phyloP scores from a whole-genome alignment of 2,113 vertebrate species.

The Ailuropoda melanoleuca region DNA sequence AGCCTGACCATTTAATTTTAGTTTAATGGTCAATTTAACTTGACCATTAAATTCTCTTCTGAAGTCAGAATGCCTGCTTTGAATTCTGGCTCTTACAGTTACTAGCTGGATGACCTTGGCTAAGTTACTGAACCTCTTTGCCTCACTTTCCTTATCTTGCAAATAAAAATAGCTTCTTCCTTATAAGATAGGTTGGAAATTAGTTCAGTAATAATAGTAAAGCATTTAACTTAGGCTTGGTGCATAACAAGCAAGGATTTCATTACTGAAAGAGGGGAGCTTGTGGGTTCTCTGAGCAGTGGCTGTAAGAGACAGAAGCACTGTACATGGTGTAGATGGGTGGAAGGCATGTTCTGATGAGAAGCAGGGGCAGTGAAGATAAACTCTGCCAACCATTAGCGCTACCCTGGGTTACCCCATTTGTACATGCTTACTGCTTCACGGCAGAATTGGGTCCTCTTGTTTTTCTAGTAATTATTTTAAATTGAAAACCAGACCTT shows the following conservation, averaged over 20 bases:
- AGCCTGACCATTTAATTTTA: too few relatives aligned
- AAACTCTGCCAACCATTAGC: background rate
- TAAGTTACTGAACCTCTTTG: background rate
- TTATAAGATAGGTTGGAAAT: background rate
- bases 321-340: background rate
- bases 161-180: background rate
- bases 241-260: background rate
- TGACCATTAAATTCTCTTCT: background rate
- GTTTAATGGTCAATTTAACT: too few relatives aligned
- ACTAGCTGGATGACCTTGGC: background rate
- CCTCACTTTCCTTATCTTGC: background rate
- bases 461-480: slow-evolving; percentile 41
- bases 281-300: background rate
- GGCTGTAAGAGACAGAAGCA: background rate
- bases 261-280: accelerated
- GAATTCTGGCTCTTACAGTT: background rate
- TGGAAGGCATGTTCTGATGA: too few relatives aligned
- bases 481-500: slow-evolving; percentile 27
- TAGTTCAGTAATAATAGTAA: background rate
- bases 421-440: background rate
- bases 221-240: background rate
- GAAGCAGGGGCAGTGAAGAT: too few relatives aligned
- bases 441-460: background rate
- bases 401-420: accelerated
- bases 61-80: background rate